Percentiles rank a stretch among this genome's conserved stretches.
These are phyloP conservation scores for Yponomeuta evonymella DNA, from an alignment of 2,888 invertebrate species.

Conservation along the genomic window DNA sequence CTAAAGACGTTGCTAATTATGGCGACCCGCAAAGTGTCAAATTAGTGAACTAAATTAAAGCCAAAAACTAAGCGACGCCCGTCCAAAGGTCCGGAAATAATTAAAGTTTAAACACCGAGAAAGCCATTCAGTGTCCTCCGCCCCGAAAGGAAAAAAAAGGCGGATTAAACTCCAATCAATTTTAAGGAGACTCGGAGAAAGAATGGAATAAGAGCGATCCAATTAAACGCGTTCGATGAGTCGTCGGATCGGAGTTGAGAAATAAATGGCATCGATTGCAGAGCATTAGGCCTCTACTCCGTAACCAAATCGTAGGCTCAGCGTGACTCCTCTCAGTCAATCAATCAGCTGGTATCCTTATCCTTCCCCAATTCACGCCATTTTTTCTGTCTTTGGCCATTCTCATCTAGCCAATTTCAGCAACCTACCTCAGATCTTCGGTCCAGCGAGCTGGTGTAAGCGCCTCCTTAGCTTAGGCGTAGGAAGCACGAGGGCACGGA, in stretches of 20 bases:
- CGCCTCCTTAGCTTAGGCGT: too few species aligned
- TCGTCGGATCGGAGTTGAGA: constrained; percentile 4
- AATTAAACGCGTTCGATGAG: constrained; percentile 34
- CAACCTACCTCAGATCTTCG: too few species aligned
- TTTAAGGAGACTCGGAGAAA: constrained; percentile 28
- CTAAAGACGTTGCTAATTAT: neutral
- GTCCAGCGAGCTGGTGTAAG: too few species aligned
- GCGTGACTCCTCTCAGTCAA: too few species aligned
- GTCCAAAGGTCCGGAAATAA: constrained; percentile 19
- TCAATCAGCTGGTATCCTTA: too few species aligned
- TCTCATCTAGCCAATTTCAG: too few species aligned
- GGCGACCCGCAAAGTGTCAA: neutral
- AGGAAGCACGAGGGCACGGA: too few species aligned
- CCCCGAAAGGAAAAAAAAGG: constrained; percentile 18
- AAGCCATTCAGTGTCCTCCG: constrained; percentile 20
- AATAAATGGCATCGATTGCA: neutral
- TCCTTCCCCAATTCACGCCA: too few species aligned
- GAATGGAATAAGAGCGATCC: constrained; percentile 34
- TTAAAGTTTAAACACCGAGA: constrained; percentile 26
- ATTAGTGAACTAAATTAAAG: neutral
- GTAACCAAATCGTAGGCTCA: neutral
- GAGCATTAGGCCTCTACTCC: neutral
- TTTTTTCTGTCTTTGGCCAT: too few species aligned
- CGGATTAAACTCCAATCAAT: constrained; percentile 36
- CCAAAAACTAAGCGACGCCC: neutral